Base-by-base conservation (phyloP, 2,113 vertebrate genomes). In the Labrus mixtus region DNA sequence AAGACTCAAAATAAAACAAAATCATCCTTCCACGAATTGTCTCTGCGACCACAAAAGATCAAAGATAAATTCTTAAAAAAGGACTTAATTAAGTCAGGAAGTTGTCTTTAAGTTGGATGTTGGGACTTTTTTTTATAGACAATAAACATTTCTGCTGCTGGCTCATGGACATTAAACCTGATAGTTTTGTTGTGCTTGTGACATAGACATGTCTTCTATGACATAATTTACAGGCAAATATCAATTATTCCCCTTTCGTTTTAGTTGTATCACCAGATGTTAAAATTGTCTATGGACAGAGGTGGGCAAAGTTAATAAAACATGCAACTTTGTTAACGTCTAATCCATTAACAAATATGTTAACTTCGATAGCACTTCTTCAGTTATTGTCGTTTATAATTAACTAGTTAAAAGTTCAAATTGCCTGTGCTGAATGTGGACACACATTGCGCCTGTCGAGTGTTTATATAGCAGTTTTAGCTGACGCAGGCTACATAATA, bases 1-100 rank as follows among this genome's bases (percentile, higher is more conserved):
- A 36, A 77, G 58, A 70, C 64, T 64, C 33, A 61, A 83, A 80
- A 67, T 64, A 76, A 76, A 77, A 80, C 46, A n/a, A 56, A 75
- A 48, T 54, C 80, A 76, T 76, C 69, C 74, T 63, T 56, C 76
- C 12, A 22, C 63, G 65, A 75, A 86, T 68, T 73, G 75, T 72
- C 51, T 67, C 46, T 3, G 37, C 11, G 48, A 62, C 68, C 7
- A 73, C 51, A 72, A 45, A 10, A 79, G 69, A 84, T 63, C 57
- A 71, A 55, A 73, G 54, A 73, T 53, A 55, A 12, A 66, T 43
- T 56, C 19, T 74, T 48, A 25, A 48, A 25, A 48, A 50, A 50
- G 36, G 41, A 41, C 43, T 85, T 72, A 54, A 76, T 78, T 76
- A 81, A 73, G 46, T 60, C 58, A 54, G 8, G 23, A 64, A 68